Percentiles rank a stretch among this genome's conserved stretches.
Conservation (phyloP, 2,113 vertebrate species). For the Rutilus rutilus region DNA sequence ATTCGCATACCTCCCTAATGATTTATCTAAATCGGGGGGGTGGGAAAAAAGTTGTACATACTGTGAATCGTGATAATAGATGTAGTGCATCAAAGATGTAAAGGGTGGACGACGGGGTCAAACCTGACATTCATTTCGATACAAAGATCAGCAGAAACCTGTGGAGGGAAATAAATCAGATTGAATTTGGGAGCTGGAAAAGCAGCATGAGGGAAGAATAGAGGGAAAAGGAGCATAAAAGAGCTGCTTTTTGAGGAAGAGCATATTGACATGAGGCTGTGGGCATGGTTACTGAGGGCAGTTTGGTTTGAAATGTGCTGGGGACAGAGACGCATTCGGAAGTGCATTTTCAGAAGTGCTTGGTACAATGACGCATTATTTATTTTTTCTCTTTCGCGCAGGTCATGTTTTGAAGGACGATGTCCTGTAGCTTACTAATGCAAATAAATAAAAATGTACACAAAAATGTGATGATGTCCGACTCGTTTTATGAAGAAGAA, state of each 20-base stretch:
- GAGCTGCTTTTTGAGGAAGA: slow-evolving; percentile 5
- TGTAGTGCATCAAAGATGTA: neutral
- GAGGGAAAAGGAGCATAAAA: slow-evolving; percentile 5
- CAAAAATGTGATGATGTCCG: too few relatives aligned
- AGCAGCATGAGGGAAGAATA: slow-evolving; percentile 19
- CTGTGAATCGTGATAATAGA: neutral
- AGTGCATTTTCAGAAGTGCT: too few relatives aligned
- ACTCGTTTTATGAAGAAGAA: too few relatives aligned
- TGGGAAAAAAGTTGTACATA: neutral
- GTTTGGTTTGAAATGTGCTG: too few relatives aligned
- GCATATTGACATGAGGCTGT: slow-evolving; percentile 30
- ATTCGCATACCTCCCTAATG: slow-evolving; percentile 11
- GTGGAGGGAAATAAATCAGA: slow-evolving; percentile 22
- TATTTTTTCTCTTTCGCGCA: too few relatives aligned
- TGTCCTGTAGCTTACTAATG: too few relatives aligned
- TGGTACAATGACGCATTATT: too few relatives aligned
- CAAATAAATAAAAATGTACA: too few relatives aligned
- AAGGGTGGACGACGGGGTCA: slow-evolving; percentile 6
- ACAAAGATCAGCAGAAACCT: slow-evolving; percentile 38
- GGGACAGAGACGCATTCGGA: too few relatives aligned
- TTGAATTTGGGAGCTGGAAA: neutral
- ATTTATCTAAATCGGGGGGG: neutral
- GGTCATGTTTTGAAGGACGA: too few relatives aligned
- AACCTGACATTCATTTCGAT: slow-evolving; percentile 29
- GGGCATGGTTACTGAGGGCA: too few relatives aligned